phyloP scores from a whole-genome alignment of 2,113 vertebrate species.

The human (Homo sapiens) region DNA sequence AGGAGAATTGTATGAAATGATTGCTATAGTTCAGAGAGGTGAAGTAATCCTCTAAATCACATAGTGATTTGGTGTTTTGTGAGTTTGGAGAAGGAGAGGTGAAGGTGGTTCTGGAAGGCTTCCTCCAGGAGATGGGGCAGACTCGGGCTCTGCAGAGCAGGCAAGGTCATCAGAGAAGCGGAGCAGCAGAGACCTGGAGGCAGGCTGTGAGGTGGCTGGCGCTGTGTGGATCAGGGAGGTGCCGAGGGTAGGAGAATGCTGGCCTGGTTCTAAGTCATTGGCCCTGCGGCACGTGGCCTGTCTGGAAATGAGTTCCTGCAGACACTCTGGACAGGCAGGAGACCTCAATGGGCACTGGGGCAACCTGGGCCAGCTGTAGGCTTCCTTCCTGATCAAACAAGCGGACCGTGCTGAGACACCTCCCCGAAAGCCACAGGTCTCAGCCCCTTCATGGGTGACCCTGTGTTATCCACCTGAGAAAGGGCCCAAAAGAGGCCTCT shows the following conservation, averaged over 20 bases:
- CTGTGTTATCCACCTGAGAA: not conserved
- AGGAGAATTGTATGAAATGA: not conserved
- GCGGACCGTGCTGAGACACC: too few relatives aligned
- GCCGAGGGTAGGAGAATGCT: not conserved
- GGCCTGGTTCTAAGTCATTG: not conserved
- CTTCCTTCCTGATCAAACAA: not conserved
- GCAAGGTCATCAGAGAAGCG: accelerated
- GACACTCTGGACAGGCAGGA: not conserved
- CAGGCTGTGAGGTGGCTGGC: accelerated
- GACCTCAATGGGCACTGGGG: not conserved
- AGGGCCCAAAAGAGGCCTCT: not conserved
- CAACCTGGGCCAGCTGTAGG: not conserved
- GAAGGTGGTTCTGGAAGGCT: not conserved
- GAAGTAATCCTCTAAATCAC: accelerated
- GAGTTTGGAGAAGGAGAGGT: not conserved
- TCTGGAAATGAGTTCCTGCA: not conserved
- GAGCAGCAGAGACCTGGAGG: accelerated
- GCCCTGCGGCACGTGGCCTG: accelerated
- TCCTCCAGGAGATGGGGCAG: too few relatives aligned
- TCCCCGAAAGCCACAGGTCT: accelerated
- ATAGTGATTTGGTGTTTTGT: accelerated
- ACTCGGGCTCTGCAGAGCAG: too few relatives aligned
- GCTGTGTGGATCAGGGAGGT: not conserved
- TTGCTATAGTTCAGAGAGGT: not conserved
- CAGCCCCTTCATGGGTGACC: not conserved